phyloP scores from a whole-genome alignment of 1,140 invertebrate species.

The Brachionus plicatilis region DNA sequence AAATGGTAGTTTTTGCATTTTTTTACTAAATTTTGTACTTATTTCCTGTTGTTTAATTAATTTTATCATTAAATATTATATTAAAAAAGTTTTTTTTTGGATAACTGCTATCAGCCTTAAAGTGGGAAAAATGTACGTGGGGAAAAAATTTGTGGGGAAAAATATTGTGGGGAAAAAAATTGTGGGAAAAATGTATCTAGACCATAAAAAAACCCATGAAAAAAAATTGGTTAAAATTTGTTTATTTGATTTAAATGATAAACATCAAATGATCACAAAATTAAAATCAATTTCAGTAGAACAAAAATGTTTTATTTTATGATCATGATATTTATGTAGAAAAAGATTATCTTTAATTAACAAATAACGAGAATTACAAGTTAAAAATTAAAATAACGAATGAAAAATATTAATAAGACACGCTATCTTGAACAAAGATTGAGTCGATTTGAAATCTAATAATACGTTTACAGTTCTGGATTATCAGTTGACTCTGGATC shows the following conservation, averaged over 20 bases:
- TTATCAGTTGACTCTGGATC: neutral
- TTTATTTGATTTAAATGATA: neutral
- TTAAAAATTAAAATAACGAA: neutral
- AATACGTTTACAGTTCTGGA: constrained; percentile 2
- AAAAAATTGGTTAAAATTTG: neutral
- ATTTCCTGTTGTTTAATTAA: too few relatives aligned
- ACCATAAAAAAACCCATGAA: too few relatives aligned
- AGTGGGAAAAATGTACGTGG: too few relatives aligned
- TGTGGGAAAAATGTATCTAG: too few relatives aligned
- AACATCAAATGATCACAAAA: neutral
- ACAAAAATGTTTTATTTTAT: neutral
- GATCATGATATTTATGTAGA: neutral
- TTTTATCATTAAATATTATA: too few relatives aligned
- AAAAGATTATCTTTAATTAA: neutral
- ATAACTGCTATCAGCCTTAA: too few relatives aligned
- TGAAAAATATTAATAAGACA: neutral
- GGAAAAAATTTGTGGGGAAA: too few relatives aligned
- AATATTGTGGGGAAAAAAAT: too few relatives aligned
- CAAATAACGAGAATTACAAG: neutral
- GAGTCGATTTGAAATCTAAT: neutral
- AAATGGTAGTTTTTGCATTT: too few relatives aligned
- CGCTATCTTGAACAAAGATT: neutral
- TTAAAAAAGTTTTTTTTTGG: too few relatives aligned
- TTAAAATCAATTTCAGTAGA: neutral
- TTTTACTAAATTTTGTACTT: too few relatives aligned